These are phyloP conservation scores for Masticophis lateralis DNA, from an alignment of 2,797 vertebrate genomes.

Conservation along the genomic window DNA sequence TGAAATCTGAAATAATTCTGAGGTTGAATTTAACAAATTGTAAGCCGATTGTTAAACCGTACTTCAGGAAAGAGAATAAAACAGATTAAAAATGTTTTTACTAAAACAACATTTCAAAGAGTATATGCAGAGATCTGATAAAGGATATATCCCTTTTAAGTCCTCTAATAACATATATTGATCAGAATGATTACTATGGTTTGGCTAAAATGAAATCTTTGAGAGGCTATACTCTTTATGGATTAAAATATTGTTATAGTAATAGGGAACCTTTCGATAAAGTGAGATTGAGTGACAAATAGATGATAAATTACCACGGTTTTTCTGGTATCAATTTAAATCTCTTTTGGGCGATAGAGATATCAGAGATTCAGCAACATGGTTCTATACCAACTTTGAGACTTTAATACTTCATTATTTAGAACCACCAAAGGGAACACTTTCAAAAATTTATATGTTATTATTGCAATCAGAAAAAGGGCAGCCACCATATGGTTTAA, in stretches of 20 bases:
- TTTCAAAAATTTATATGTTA: background rate
- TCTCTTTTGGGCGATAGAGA: background rate
- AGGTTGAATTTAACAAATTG: background rate
- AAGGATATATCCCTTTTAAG: background rate
- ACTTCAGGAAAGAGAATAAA: background rate
- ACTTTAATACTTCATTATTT: background rate
- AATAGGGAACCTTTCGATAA: background rate
- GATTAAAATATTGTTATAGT: background rate
- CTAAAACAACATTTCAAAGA: background rate
- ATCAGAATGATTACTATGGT: background rate
- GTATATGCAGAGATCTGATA: background rate
- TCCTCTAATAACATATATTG: background rate
- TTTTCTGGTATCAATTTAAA: background rate
- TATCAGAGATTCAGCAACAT: background rate
- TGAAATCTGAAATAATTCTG: background rate
- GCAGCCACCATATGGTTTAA: background rate
- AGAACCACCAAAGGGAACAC: background rate
- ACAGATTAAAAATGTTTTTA: background rate
- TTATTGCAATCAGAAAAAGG: background rate
- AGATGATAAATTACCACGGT: background rate
- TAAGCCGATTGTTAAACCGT: background rate
- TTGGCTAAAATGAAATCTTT: background rate
- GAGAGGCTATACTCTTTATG: background rate
- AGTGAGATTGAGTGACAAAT: background rate
- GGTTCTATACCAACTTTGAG: background rate